A percentile compares a stretch with the other conserved stretches of the same genome.
Evolutionary conservation across 2,888 invertebrate species (phyloP).

Genomic region (Eristalinus sepulchralis): DNA sequence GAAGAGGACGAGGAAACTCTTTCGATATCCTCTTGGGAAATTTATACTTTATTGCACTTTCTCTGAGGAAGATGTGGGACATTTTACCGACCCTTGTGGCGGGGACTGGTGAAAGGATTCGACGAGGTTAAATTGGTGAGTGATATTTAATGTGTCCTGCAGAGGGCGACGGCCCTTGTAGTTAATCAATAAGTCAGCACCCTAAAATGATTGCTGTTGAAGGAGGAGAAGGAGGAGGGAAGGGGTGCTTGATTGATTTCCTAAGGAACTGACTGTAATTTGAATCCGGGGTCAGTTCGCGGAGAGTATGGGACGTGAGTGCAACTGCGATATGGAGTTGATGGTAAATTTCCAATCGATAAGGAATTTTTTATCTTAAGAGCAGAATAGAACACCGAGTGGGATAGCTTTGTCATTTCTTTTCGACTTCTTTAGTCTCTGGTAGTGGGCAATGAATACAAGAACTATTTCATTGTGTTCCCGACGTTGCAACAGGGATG

Average conservation of each 20-base stretch:
- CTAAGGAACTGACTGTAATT: background rate
- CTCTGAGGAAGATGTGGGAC: background rate
- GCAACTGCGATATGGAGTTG: too few species aligned
- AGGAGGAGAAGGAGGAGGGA: background rate
- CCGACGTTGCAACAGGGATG: too few species aligned
- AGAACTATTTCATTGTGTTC: too few species aligned
- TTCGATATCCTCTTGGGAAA: conserved; percentile 52
- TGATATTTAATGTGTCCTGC: background rate
- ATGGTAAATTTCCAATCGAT: too few species aligned
- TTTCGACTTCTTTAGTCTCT: too few species aligned
- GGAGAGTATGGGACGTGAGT: too few species aligned
- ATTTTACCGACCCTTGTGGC: background rate
- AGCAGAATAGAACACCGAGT: too few species aligned
- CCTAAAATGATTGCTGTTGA: background rate
- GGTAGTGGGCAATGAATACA: too few species aligned
- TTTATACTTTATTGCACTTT: conserved; percentile 41
- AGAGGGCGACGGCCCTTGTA: background rate
- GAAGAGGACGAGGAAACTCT: conserved; percentile 1
- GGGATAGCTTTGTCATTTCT: too few species aligned
- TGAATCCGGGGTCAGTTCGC: too few species aligned
- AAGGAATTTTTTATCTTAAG: too few species aligned
- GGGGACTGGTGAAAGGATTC: background rate
- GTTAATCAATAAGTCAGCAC: background rate
- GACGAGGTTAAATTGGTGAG: background rate
- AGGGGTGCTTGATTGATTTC: background rate